phyloP scores from a whole-genome alignment of 2,888 invertebrate genomes.

The Andrena flavipes region DNA sequence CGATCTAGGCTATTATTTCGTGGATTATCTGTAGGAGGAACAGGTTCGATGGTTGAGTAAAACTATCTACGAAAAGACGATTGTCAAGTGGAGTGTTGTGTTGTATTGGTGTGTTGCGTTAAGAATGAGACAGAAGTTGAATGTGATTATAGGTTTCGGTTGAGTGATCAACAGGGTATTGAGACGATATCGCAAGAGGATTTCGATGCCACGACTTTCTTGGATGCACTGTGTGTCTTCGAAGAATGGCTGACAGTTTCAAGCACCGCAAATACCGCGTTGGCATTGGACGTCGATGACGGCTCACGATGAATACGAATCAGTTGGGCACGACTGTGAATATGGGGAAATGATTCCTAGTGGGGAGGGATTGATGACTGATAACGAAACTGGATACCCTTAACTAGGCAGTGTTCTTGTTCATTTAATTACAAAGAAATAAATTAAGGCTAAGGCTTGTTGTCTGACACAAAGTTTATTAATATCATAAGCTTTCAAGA shows the following conservation, averaged over 20 bases:
- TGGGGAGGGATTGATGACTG: neutral
- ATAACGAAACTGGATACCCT: neutral
- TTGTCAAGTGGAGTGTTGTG: neutral
- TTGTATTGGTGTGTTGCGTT: neutral
- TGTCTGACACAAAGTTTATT: no score
- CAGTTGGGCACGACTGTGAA: slow-evolving; percentile 6
- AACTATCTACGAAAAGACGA: neutral
- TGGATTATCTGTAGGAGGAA: neutral
- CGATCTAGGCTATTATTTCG: neutral
- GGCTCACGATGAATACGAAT: slow-evolving; percentile 50
- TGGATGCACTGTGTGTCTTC: slow-evolving; percentile 32
- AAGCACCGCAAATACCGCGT: slow-evolving; percentile 34
- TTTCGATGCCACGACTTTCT: slow-evolving; percentile 17
- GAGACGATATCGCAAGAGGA: slow-evolving; percentile 11
- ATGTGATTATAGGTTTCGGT: neutral
- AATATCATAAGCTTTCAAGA: no score
- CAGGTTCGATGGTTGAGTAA: no score
- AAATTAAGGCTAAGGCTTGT: no score
- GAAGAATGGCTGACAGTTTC: slow-evolving; percentile 38
- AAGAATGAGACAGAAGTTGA: no score
- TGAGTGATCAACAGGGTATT: neutral
- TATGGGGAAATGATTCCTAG: slow-evolving; percentile 24
- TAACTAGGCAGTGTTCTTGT: no score
- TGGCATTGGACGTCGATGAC: slow-evolving; percentile 57
- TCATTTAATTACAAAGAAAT: no score